Evolutionary conservation across 2,797 vertebrate genomes (phyloP), one percentile per base, ranked within the genome.

Genomic region (Simalia tracyae): DNA sequence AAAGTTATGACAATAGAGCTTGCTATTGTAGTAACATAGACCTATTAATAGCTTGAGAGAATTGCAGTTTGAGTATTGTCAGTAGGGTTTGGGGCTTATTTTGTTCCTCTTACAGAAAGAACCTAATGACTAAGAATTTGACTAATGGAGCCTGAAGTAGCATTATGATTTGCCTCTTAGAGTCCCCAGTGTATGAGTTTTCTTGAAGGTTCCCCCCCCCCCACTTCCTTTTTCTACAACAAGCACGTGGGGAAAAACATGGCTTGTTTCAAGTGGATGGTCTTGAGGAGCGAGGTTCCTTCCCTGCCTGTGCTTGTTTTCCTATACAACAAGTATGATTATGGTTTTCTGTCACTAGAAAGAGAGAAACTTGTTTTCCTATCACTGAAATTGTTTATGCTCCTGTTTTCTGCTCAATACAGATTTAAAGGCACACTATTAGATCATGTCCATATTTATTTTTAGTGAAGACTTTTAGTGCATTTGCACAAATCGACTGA

Each of bases 151-250:
- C 89, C 86, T 92, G 89, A 97, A 96, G 91, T 95, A 96, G 89
- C 93, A 93, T 95, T 96, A 94, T 97, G 86, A 95, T 96, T 97
- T 97, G 93, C 96, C 94, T 97, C 84, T 96, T 94, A 26, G 54
- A 93, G 93, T 97, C 97, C 95, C 96, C 91, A 24, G 90, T 96
- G 96, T 93, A 96, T 95, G 96, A 96, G 93, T 94, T 97, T 97
- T 96, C 96, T 95, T 96, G 94, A 96, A 96, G 92, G 94, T 94
- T 95, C 86, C 31, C 31, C 31, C 31, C 31, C 31, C 31, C 31
- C 31, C n/a, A n/a, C n/a, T 36, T 96, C 96, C 94, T 96, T 96
- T 95, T 61, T 19, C 4, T 26, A 91, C 57, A 97, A 96, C 97
- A 96, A 97, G 92, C 94, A 96, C 93, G 96, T 97, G 94, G 72